These are phyloP conservation scores for Pentamera pediparva DNA, from an alignment of 53 echinoderm and acorn worm species.

Conservation along the genomic window DNA sequence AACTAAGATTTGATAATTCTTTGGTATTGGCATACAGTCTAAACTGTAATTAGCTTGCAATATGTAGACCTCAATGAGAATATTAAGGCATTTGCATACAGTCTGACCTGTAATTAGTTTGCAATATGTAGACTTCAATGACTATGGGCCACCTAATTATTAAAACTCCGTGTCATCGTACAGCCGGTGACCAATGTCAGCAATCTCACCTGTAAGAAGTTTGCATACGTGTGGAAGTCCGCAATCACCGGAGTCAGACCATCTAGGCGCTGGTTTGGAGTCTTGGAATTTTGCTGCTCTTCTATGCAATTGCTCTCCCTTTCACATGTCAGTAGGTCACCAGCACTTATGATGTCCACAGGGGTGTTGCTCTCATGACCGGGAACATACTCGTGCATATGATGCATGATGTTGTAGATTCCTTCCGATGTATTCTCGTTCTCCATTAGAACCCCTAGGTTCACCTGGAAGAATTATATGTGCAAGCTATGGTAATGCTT, in stretches of 20 bases:
- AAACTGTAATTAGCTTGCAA: too few species aligned
- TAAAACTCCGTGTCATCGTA: too few species aligned
- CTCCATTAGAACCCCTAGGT: conserved; percentile 71
- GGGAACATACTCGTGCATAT: conserved; percentile 57
- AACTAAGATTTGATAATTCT: too few species aligned
- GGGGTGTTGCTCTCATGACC: conserved; percentile 35
- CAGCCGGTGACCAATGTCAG: neutral
- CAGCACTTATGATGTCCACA: conserved; percentile 41
- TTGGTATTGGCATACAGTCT: too few species aligned
- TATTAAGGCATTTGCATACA: too few species aligned
- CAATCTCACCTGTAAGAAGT: conserved; percentile 51
- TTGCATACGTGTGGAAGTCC: conserved; percentile 68
- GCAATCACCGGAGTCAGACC: conserved; percentile 61
- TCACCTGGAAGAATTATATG: conserved; percentile 26
- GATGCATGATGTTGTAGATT: conserved; percentile 48
- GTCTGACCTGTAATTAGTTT: too few species aligned
- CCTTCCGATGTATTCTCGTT: conserved; percentile 56
- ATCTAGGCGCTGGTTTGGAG: conserved; percentile 48
- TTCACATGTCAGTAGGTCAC: conserved; percentile 62
- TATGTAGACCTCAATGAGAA: too few species aligned
- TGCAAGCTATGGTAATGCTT: neutral
- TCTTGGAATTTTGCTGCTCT: conserved; percentile 47
- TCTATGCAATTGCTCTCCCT: conserved; percentile 39
- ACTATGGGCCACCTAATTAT: too few species aligned
- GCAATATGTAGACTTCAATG: too few species aligned